Conservation (phyloP, 2,888 invertebrate genomes). For the Apamea monoglypha region DNA sequence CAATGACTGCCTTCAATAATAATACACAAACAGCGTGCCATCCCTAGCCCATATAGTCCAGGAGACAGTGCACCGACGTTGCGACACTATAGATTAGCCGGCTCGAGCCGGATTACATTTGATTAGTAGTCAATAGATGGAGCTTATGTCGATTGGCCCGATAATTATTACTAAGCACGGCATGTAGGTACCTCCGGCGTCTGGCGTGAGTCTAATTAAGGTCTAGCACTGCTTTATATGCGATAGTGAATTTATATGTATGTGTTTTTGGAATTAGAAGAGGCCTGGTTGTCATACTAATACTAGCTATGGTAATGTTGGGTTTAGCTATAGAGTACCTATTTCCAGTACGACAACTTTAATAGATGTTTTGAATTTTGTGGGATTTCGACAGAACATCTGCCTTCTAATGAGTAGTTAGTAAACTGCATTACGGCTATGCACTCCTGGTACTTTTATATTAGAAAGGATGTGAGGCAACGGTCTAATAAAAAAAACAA, state of each 20-base stretch:
- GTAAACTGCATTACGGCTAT: constrained; percentile 22
- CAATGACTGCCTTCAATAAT: neutral
- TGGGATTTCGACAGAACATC: constrained; percentile 9
- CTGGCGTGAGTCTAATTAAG: constrained; percentile 62
- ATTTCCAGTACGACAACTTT: neutral
- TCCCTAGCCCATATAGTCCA: constrained; percentile 60
- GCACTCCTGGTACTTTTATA: constrained; percentile 32
- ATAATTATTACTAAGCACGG: constrained; percentile 70
- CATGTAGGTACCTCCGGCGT: constrained; percentile 55
- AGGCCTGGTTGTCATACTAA: constrained; percentile 35
- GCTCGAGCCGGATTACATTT: constrained; percentile 74
- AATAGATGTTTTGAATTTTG: neutral
- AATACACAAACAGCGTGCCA: constrained; percentile 29
- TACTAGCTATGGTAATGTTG: constrained; percentile 21
- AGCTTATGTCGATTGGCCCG: constrained; percentile 63
- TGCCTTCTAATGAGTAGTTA: constrained; percentile 18
- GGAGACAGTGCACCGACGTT: constrained; percentile 62
- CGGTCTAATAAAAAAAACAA: constrained; percentile 1
- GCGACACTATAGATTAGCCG: constrained; percentile 64
- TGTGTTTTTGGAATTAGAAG: constrained; percentile 41
- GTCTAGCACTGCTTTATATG: constrained; percentile 51
- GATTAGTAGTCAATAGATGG: constrained; percentile 79
- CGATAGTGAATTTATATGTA: constrained; percentile 61
- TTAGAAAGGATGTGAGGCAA: constrained; percentile 17
- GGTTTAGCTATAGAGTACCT: neutral